Evolutionary conservation across 2,113 vertebrate genomes (phyloP).

Genomic region (Pristiophorus japonicus): DNA sequence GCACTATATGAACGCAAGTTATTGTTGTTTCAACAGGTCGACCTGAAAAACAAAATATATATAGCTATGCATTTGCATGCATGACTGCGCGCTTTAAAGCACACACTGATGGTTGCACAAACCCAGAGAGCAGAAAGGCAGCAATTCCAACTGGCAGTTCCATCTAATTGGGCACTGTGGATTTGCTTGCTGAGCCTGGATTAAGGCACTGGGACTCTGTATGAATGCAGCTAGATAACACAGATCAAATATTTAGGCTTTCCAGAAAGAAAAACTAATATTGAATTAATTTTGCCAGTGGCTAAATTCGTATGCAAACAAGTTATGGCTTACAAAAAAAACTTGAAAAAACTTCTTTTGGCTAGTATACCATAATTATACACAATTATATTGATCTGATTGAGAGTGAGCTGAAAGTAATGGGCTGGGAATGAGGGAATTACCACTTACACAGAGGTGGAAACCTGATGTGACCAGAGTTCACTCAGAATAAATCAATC

Average conservation of each 20-base stretch:
- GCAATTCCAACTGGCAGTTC: constrained; percentile 10
- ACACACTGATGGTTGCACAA: not conserved
- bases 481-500: constrained; percentile 7
- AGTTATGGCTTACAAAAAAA: not conserved
- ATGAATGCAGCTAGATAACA: not conserved
- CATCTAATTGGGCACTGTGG: not conserved
- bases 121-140: not conserved
- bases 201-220: not conserved
- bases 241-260: not conserved
- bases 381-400: constrained; percentile 1
- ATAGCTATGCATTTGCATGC: not conserved
- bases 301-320: not conserved
- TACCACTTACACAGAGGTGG: not conserved
- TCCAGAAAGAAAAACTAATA: not conserved
- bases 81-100: too few species aligned
- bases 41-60: not conserved
- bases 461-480: not conserved
- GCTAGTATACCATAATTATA: not conserved
- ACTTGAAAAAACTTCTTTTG: not conserved
- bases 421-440: constrained; percentile 16
- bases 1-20: not conserved
- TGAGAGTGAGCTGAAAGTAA: constrained; percentile 8
- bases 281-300: not conserved
- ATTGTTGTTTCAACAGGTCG: not conserved
- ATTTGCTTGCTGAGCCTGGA: not conserved